phyloP scores from a whole-genome alignment of 2,113 vertebrate genomes.

The Telmatochromis sp. region DNA sequence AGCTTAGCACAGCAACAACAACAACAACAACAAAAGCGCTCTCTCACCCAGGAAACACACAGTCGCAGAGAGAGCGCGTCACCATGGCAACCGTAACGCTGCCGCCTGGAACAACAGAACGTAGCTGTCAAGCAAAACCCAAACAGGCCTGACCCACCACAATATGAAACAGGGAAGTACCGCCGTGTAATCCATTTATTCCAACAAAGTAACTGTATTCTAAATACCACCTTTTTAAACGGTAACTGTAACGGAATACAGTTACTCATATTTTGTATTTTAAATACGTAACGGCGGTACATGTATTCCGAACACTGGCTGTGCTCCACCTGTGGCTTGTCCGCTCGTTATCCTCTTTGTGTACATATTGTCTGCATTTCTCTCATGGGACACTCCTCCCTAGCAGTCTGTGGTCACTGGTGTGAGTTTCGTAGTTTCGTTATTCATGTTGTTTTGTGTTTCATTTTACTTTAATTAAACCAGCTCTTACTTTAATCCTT shows the following conservation, averaged over 20 bases:
- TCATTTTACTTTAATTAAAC: not conserved
- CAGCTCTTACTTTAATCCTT: not conserved
- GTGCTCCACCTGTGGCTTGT: not conserved
- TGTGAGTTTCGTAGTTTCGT: not conserved
- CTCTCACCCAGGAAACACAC: too few species aligned
- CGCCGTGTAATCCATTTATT: fast-evolving
- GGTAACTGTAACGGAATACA: too few species aligned
- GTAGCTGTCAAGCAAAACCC: fast-evolving
- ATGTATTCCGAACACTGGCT: not conserved
- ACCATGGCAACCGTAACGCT: too few species aligned
- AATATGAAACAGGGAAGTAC: too few species aligned
- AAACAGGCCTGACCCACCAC: fast-evolving
- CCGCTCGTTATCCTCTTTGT: fast-evolving
- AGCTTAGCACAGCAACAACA: too few species aligned
- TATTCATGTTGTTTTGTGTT: not conserved
- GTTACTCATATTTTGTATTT: too few species aligned
- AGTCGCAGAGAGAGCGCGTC: fast-evolving
- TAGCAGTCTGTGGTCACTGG: not conserved
- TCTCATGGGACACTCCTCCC: not conserved
- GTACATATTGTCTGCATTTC: not conserved
- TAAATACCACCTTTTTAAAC: too few species aligned
- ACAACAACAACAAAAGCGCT: too few species aligned
- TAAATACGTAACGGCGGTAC: too few species aligned
- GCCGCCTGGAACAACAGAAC: too few species aligned
- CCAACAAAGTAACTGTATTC: too few species aligned